Percentiles rank a stretch among this genome's conserved stretches.
Evolutionary conservation across 2,888 invertebrate genomes (phyloP).

Genomic region (Caenorhabditis sp.): DNA sequence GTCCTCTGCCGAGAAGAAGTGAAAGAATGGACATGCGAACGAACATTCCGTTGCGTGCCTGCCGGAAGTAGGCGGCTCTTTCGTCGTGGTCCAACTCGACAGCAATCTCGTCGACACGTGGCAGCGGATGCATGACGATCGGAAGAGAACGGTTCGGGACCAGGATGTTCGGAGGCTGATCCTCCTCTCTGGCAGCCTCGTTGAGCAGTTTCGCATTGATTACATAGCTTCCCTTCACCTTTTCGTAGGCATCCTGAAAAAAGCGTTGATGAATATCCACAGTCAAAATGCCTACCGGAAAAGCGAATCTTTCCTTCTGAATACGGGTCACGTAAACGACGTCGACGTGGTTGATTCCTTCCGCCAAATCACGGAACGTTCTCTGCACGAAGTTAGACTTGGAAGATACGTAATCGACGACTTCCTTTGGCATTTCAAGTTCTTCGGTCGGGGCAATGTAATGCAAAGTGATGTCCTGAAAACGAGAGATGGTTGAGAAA

Average conservation of each 20-base stretch:
- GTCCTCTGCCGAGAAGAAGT: slow-evolving; percentile 86
- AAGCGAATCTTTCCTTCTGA: slow-evolving; percentile 84
- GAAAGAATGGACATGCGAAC: slow-evolving; percentile 97
- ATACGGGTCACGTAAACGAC: slow-evolving; percentile 98
- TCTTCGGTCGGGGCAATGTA: slow-evolving; percentile 89
- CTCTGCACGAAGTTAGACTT: slow-evolving; percentile 85
- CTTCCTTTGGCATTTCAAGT: slow-evolving; percentile 92
- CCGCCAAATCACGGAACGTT: slow-evolving; percentile 83
- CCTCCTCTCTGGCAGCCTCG: slow-evolving; percentile 79
- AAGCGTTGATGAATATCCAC: too few species aligned
- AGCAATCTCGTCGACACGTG: slow-evolving; percentile 94
- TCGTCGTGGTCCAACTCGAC: slow-evolving; percentile 92
- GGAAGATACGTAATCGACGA: slow-evolving; percentile 86
- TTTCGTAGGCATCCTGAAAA: slow-evolving; percentile 37
- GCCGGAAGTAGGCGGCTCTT: slow-evolving; percentile 99
- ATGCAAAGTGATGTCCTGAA: slow-evolving; percentile 84
- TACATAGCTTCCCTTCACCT: slow-evolving; percentile 85
- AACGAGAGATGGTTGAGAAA: not conserved
- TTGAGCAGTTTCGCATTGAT: slow-evolving; percentile 97
- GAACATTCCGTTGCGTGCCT: slow-evolving; percentile 97
- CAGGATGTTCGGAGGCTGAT: slow-evolving; percentile 31
- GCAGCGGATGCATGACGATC: slow-evolving; percentile 92
- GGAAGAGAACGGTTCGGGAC: slow-evolving; percentile 64
- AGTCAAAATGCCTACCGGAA: too few species aligned
- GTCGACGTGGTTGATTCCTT: slow-evolving; percentile 92